Evolutionary conservation across 2,113 vertebrate species (phyloP).

Genomic region (Rhagologus leucostigma): DNA sequence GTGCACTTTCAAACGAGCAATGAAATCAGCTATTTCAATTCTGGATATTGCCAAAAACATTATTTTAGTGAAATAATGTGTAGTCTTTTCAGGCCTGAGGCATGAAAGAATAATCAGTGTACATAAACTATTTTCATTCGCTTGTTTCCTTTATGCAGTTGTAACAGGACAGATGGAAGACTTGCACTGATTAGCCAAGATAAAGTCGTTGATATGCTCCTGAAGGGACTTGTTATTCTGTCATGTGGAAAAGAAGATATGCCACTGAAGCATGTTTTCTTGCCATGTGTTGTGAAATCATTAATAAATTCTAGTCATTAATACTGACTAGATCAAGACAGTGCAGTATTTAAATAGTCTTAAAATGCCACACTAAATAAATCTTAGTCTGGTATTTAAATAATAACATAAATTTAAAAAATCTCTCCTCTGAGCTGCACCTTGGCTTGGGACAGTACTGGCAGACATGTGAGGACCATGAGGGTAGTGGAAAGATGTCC

Average conservation of each 20-base stretch:
- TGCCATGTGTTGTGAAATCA: background rate
- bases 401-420: background rate
- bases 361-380: background rate
- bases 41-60: background rate
- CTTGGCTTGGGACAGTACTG: background rate
- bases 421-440: background rate
- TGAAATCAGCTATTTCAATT: background rate
- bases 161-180: background rate
- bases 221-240: background rate
- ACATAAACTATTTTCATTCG: background rate
- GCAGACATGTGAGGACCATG: rapidly evolving
- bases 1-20: background rate
- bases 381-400: background rate
- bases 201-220: background rate
- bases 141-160: background rate
- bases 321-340: background rate
- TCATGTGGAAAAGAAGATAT: background rate
- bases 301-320: background rate
- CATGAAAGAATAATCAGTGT: background rate
- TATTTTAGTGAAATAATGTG: background rate
- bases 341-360: background rate
- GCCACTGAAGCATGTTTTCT: background rate
- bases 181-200: background rate
- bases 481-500: background rate
- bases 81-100: background rate